phyloP scores from a whole-genome alignment of 2,888 invertebrate species.

The Epistrophella euchroma region DNA sequence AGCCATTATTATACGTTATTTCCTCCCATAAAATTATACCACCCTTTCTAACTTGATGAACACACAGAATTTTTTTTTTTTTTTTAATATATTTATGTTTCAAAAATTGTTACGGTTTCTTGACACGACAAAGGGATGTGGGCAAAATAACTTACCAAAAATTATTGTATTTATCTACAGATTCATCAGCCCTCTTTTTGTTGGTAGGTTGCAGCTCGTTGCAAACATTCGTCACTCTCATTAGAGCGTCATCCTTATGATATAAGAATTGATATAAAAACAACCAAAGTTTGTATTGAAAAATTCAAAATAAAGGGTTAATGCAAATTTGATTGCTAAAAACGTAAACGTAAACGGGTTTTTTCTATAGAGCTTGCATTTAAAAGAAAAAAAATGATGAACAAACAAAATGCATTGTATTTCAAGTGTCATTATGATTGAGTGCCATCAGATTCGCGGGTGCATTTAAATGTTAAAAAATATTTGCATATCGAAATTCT shows the following conservation, averaged over 20 bases:
- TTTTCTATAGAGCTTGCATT: constrained; percentile 12
- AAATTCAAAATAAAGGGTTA: constrained; percentile 39
- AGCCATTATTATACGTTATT: neutral
- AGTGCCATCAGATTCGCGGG: constrained; percentile 39
- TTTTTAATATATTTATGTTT: neutral
- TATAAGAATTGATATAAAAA: constrained; percentile 27
- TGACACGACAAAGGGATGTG: constrained; percentile 51
- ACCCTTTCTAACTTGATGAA: constrained; percentile 32
- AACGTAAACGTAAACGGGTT: constrained; percentile 44
- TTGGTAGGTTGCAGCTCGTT: neutral
- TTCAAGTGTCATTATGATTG: constrained; percentile 68
- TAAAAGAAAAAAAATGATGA: neutral
- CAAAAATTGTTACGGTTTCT: constrained; percentile 53
- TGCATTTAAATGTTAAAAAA: constrained; percentile 9
- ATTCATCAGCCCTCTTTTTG: constrained; percentile 15
- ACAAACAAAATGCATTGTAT: constrained; percentile 42
- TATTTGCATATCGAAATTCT: constrained; percentile 1
- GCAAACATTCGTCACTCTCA: constrained; percentile 9
- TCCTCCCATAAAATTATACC: constrained; percentile 11
- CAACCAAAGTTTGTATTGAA: constrained; percentile 37
- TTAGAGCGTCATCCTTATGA: constrained; percentile 5
- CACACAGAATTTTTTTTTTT: constrained; percentile 22
- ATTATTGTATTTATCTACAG: constrained; percentile 13
- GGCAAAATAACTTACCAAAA: constrained; percentile 57
- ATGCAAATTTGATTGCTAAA: constrained; percentile 11